phyloP scores from a whole-genome alignment of 1,140 invertebrate genomes.

The Caenorhabditis elegans region DNA sequence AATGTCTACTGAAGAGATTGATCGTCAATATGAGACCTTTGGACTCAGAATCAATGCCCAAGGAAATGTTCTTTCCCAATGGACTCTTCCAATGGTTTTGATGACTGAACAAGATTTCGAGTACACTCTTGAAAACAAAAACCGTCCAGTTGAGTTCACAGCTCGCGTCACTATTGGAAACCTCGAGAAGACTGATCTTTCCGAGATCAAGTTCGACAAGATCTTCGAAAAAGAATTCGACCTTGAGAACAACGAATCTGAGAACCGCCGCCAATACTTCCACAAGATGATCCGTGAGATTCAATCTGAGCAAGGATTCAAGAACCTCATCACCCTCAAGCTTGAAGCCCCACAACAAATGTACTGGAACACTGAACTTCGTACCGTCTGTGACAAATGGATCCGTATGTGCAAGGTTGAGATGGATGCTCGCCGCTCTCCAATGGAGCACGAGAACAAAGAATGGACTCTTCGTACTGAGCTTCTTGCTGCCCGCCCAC shows the following conservation, averaged over 20 bases:
- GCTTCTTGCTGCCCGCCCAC: background rate
- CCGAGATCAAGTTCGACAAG: slow-evolving; percentile 32
- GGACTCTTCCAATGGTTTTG: slow-evolving; percentile 3
- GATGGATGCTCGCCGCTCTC: background rate
- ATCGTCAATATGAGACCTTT: background rate
- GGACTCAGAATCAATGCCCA: slow-evolving; percentile 18
- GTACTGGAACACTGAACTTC: slow-evolving; percentile 8
- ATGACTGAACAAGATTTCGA: slow-evolving; percentile 28
- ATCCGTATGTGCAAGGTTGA: background rate
- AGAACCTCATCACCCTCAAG: background rate
- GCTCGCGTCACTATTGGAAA: background rate
- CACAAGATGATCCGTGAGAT: slow-evolving; percentile 24
- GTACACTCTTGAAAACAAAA: slow-evolving; percentile 27
- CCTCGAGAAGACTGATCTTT: background rate
- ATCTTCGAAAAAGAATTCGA: slow-evolving; percentile 26
- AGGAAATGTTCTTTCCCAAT: slow-evolving; percentile 21
- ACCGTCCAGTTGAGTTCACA: background rate
- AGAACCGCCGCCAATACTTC: background rate
- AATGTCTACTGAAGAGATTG: background rate
- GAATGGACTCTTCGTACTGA: slow-evolving; percentile 26
- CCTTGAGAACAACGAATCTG: background rate
- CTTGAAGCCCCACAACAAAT: background rate
- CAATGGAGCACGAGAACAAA: slow-evolving; percentile 21
- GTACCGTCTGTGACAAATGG: background rate
- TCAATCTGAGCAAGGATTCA: slow-evolving; percentile 2